Conservation (phyloP, 2,797 vertebrate genomes). For the Brachymystax lenok region DNA sequence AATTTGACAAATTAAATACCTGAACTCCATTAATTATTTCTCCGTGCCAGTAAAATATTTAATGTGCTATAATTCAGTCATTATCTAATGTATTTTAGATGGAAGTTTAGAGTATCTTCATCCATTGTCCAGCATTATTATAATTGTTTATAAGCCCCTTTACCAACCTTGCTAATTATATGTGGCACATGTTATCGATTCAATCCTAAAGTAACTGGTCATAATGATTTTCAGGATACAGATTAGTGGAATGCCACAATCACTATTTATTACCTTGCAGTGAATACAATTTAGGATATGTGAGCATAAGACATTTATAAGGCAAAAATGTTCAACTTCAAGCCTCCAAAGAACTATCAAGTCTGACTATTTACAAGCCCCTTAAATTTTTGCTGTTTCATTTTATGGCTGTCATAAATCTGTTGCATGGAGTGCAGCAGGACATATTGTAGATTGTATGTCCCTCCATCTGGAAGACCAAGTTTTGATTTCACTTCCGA, state of each 20-base stretch:
- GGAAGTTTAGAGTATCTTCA: no score
- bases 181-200: background rate
- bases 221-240: background rate
- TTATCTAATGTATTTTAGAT: no score
- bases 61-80: no score
- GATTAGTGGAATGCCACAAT: background rate
- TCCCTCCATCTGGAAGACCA: slow-evolving; percentile 69
- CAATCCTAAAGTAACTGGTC: background rate
- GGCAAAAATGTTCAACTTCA: background rate
- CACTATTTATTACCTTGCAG: background rate
- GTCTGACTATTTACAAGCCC: background rate
- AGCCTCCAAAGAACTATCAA: background rate
- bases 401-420: slow-evolving; percentile 32
- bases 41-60: no score
- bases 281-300: background rate
- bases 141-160: no score
- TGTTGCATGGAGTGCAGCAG: slow-evolving; percentile 44
- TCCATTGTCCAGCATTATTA: no score
- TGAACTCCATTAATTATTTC: no score
- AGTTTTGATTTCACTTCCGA: slow-evolving; percentile 66
- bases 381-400: slow-evolving; percentile 13
- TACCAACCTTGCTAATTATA: no score
- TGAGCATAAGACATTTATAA: background rate
- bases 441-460: slow-evolving; percentile 68
- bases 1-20: no score